A percentile compares a stretch with the other conserved stretches of the same genome.
Evolutionary conservation across 2,797 vertebrate species (phyloP).

Genomic region (Chromobotia macracanthus): DNA sequence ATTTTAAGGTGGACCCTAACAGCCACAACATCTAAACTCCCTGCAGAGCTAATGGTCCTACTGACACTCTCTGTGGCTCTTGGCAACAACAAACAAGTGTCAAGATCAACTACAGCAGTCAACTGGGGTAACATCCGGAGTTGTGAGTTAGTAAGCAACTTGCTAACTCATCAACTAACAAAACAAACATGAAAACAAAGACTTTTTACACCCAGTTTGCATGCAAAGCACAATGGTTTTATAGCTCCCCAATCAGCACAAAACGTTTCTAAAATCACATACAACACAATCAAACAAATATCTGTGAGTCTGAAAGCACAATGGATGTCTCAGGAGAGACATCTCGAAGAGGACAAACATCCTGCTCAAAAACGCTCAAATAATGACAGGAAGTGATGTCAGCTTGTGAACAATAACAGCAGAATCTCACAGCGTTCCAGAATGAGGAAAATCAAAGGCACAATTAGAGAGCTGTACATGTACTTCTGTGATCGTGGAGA

Average conservation of each 20-base stretch:
- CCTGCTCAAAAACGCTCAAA: slow-evolving; percentile 47
- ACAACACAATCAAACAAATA: slow-evolving; percentile 1
- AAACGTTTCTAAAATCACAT: slow-evolving; percentile 26
- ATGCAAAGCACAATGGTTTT: background rate
- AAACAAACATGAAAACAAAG: background rate
- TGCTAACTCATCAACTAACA: background rate
- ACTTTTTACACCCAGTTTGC: background rate
- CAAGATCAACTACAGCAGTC: too few relatives aligned
- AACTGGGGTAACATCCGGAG: too few relatives aligned
- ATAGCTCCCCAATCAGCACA: background rate
- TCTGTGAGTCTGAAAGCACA: slow-evolving; percentile 17
- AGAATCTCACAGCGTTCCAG: slow-evolving; percentile 50
- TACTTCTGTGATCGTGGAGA: background rate
- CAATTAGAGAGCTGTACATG: background rate
- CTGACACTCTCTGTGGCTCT: too few relatives aligned
- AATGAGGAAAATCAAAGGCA: slow-evolving; percentile 21
- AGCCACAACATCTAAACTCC: too few relatives aligned
- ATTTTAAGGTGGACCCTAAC: too few relatives aligned
- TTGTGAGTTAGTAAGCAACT: too few relatives aligned
- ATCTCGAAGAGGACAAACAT: slow-evolving; percentile 50
- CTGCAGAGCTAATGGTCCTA: too few relatives aligned
- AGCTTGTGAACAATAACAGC: slow-evolving; percentile 42
- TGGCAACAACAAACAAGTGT: too few relatives aligned
- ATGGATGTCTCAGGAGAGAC: slow-evolving; percentile 33
- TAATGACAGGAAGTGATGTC: slow-evolving; percentile 60